phyloP scores from a whole-genome alignment of 2,797 vertebrate genomes.

The Ceyx erithaca region DNA sequence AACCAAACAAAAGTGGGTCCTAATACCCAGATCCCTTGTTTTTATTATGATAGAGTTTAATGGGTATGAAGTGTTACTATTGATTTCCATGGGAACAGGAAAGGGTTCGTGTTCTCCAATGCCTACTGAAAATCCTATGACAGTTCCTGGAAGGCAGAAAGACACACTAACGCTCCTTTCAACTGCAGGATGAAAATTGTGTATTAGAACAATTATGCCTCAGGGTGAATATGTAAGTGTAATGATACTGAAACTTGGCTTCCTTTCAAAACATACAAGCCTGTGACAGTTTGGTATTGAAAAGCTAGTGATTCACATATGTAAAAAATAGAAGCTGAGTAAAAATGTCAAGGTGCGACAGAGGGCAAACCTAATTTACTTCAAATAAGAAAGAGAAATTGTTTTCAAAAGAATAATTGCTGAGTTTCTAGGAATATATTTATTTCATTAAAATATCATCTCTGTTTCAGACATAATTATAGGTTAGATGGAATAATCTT shows the following conservation, averaged over 20 bases:
- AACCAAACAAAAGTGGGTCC: not conserved
- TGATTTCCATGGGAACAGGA: slow-evolving; percentile 60
- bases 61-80: slow-evolving; percentile 19
- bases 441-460: not conserved
- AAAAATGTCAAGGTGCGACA: slow-evolving; percentile 56
- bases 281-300: slow-evolving; percentile 43
- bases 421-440: not conserved
- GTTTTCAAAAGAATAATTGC: not conserved
- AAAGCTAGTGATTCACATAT: slow-evolving; percentile 10
- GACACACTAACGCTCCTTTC: slow-evolving; percentile 32
- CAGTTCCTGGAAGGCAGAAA: slow-evolving; percentile 51
- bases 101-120: not conserved
- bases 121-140: slow-evolving; percentile 35
- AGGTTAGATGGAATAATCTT: not conserved
- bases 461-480: slow-evolving; percentile 4
- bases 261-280: slow-evolving; percentile 52
- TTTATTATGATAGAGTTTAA: not conserved
- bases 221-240: slow-evolving; percentile 60
- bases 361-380: slow-evolving; percentile 34
- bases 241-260: slow-evolving; percentile 59
- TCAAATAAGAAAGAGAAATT: not conserved
- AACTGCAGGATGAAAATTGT: slow-evolving; percentile 56
- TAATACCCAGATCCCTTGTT: not conserved
- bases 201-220: slow-evolving; percentile 69
- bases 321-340: slow-evolving; percentile 34